phyloP scores from a whole-genome alignment of 1,140 invertebrate species.

The Zeugodacus cucurbitae region DNA sequence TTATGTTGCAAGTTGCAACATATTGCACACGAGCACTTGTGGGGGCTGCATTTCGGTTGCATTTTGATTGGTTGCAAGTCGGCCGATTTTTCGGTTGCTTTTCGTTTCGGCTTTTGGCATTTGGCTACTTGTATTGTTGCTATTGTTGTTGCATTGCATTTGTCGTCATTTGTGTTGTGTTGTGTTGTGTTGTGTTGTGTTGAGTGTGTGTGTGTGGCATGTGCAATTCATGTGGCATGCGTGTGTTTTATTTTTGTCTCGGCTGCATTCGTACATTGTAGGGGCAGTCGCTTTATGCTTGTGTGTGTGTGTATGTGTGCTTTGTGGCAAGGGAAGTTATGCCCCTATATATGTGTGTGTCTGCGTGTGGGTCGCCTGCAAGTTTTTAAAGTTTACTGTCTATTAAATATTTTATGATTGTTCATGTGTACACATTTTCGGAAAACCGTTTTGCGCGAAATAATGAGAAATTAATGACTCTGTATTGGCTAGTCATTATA shows the following conservation, averaged over 20 bases:
- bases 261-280: neutral
- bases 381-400: neutral
- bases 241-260: no score
- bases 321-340: no score
- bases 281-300: neutral
- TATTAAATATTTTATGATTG: neutral
- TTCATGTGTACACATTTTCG: neutral
- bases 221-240: neutral
- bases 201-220: no score
- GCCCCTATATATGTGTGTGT: no score
- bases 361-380: neutral
- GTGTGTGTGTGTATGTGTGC: neutral
- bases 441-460: neutral
- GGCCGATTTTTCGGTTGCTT: slow-evolving; percentile 38
- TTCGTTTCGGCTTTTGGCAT: slow-evolving; percentile 30
- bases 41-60: slow-evolving; percentile 38
- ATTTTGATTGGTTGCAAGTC: slow-evolving; percentile 39
- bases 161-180: neutral
- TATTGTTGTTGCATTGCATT: slow-evolving; percentile 5
- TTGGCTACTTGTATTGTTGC: slow-evolving; percentile 7
- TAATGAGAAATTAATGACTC: slow-evolving; percentile 23
- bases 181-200: neutral
- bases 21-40: neutral
- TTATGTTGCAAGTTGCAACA: slow-evolving; percentile 29
- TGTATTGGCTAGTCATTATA: neutral